These are phyloP conservation scores for Ctenopoma kingsleyae DNA, from an alignment of 2,797 vertebrate species.

Conservation along the genomic window DNA sequence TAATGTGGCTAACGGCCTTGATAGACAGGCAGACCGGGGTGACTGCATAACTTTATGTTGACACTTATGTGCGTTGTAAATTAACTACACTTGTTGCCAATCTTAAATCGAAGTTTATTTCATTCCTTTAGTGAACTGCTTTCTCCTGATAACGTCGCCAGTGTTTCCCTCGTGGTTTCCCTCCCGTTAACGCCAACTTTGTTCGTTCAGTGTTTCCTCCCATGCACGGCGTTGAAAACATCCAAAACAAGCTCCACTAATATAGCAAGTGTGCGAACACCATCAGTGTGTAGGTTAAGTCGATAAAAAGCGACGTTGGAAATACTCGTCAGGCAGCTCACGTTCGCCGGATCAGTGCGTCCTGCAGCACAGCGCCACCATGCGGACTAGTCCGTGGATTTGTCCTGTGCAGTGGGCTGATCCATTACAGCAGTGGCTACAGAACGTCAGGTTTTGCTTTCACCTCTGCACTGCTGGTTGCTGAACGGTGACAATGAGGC, in stretches of 20 bases:
- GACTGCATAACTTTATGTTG: background rate
- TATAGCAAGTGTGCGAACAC: no score
- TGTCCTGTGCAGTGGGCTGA: slow-evolving; percentile 55
- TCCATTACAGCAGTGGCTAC: slow-evolving; percentile 57
- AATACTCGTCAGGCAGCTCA: no score
- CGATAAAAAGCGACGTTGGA: no score
- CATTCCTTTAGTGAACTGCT: background rate
- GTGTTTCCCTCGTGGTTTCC: no score
- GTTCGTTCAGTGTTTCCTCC: no score
- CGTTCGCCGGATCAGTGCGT: no score
- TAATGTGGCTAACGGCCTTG: background rate
- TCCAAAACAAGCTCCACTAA: no score
- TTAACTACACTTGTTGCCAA: background rate
- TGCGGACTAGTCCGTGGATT: background rate
- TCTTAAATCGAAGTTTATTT: background rate
- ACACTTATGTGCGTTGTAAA: background rate
- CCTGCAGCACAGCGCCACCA: slow-evolving; percentile 12
- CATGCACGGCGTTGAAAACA: no score
- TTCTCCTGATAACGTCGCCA: no score
- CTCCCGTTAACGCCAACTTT: no score
- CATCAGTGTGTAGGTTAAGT: no score
- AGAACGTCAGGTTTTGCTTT: slow-evolving; percentile 79
- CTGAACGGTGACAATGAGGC: slow-evolving; percentile 79
- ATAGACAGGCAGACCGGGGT: background rate
- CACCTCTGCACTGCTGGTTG: slow-evolving; percentile 64